phyloP scores from a whole-genome alignment of 2,797 vertebrate species.

The Hyperoplus lanceolatus region DNA sequence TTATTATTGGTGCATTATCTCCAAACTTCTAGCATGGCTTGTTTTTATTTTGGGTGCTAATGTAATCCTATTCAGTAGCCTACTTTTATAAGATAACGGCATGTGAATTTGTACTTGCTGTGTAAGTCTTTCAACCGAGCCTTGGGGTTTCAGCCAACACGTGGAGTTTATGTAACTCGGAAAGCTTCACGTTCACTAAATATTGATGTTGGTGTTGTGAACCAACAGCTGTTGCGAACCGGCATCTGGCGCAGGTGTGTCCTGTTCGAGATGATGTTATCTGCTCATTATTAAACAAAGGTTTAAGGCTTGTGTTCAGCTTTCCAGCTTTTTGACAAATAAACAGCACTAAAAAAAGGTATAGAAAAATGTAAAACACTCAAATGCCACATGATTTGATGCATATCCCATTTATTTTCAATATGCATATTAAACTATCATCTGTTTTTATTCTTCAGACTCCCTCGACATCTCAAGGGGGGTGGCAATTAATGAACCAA shows the following conservation, averaged over 20 bases:
- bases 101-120: background rate
- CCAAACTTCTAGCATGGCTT: too few relatives aligned
- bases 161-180: background rate
- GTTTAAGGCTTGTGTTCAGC: background rate
- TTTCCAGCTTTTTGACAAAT: background rate
- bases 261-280: too few relatives aligned
- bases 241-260: too few relatives aligned
- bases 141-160: background rate
- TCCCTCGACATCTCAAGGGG: constrained; percentile 49
- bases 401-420: constrained; percentile 72
- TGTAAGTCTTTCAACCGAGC: background rate
- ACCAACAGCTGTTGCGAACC: background rate
- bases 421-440: constrained; percentile 73
- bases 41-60: background rate
- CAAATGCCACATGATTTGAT: constrained; percentile 35
- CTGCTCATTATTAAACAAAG: background rate
- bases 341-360: background rate
- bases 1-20: too few relatives aligned
- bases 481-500: constrained; percentile 59
- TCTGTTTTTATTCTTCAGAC: constrained; percentile 37
- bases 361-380: background rate
- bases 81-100: background rate
- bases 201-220: background rate
- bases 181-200: background rate
- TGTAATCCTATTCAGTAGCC: background rate